These are phyloP conservation scores for Steromphala cineraria DNA, from an alignment of 2,888 invertebrate species.

Conservation along the genomic window DNA sequence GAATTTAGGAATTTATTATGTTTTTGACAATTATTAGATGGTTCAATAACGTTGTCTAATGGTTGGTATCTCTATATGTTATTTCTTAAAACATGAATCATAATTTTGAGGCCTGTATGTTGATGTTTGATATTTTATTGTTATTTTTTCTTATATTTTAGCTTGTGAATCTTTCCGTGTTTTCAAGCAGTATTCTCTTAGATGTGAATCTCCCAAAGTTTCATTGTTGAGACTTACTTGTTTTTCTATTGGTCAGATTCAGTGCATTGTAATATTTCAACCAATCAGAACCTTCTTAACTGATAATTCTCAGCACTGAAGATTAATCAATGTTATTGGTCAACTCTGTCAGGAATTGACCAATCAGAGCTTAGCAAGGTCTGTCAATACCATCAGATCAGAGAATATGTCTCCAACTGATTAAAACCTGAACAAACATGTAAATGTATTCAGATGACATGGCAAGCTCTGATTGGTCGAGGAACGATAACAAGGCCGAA, in stretches of 20 bases:
- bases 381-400: too few relatives aligned
- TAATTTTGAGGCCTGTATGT: background rate
- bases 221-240: background rate
- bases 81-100: background rate
- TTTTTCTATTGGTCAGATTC: background rate
- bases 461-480: too few relatives aligned
- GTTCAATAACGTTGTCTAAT: too few relatives aligned
- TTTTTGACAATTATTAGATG: too few relatives aligned
- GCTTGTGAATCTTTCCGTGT: background rate
- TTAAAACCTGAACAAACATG: too few relatives aligned
- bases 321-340: constrained; percentile 17
- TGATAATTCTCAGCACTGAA: constrained; percentile 14
- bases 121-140: background rate
- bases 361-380: too few relatives aligned
- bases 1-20: too few relatives aligned
- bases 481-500: too few relatives aligned
- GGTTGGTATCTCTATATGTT: too few relatives aligned
- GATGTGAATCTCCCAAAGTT: background rate
- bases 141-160: background rate
- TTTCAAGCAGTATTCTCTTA: background rate
- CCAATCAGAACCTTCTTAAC: background rate
- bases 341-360: background rate
- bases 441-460: too few relatives aligned
- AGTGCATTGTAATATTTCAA: background rate
- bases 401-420: too few relatives aligned